Evolutionary conservation across 2,888 invertebrate species (phyloP), one percentile per base, ranked within the genome.

Genomic region (Maniola hyperantus): DNA sequence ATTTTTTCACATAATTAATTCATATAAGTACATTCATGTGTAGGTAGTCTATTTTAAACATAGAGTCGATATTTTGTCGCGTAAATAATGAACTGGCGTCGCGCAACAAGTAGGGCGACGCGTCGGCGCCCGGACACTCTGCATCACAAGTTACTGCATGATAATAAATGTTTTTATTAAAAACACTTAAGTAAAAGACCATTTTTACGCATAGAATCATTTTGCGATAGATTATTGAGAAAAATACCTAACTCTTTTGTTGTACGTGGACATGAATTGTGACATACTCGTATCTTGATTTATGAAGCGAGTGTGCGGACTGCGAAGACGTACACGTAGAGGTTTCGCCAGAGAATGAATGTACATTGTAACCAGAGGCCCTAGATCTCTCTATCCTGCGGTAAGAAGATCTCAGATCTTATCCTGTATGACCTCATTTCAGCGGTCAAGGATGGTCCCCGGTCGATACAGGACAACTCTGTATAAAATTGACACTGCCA

Each of bases 51-150:
- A 51, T 18, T 33, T 44, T 42, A 42, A 44, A 53, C 53, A 53
- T 82, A 79, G 81, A 79, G 80, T 80, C 57, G 42, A 69, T 62
- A 67, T 69, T 64, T 64, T 65, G 57, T 79, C 74, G 75, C 79
- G 79, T 84, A 83, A 83, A 83, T 85, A 82, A 78, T 79, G 78
- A 76, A 70, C 74, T 74, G 77, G 73, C 73, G 73, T 74, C 76
- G 79, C 74, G 87, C 87, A 89, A 89, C 89, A 89, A 89, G 89
- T 89, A 86, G 81, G 85, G 85, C 89, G 90, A 79, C 89, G 75
- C 77, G 81, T 79, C 81, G 89, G 86, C 87, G 85, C 84, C 83
- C 71, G 62, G 48, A 59, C 61, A 68, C 57, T 58, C 68, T 39
- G 48, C 58, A 8, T 39, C 58, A 50, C 61, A 68, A 68, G 51